A percentile compares a stretch with the other conserved stretches of the same genome.
These are phyloP conservation scores for Drosophila prolongata DNA, from an alignment of 2,888 invertebrate genomes.

Conservation along the genomic window DNA sequence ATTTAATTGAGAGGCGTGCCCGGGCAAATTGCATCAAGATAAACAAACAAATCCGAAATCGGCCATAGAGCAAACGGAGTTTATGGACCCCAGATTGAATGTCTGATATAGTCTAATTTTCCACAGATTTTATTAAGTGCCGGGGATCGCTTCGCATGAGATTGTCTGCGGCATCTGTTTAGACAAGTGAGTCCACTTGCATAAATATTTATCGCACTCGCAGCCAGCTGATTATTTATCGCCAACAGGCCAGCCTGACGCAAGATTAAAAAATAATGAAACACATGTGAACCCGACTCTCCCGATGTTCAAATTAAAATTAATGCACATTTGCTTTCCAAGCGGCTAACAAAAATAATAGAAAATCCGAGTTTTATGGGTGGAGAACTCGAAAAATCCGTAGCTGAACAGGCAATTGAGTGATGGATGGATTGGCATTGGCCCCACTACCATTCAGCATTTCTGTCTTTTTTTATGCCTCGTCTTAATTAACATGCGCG, in stretches of 20 bases:
- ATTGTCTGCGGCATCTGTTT: slow-evolving; percentile 41
- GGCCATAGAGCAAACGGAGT: slow-evolving; percentile 7
- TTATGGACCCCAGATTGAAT: slow-evolving; percentile 8
- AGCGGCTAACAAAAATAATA: slow-evolving; percentile 19
- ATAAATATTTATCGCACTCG: slow-evolving; percentile 67
- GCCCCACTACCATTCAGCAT: slow-evolving; percentile 39
- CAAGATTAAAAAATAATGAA: slow-evolving; percentile 40
- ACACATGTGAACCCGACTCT: slow-evolving; percentile 64
- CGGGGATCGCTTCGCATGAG: slow-evolving; percentile 10
- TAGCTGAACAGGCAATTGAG: slow-evolving; percentile 65
- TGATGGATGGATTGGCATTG: slow-evolving; percentile 66
- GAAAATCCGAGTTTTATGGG: slow-evolving; percentile 42
- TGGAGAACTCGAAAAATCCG: slow-evolving; percentile 43
- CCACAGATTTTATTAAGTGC: slow-evolving; percentile 24
- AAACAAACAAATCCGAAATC: slow-evolving; percentile 46
- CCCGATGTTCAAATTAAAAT: slow-evolving; percentile 60
- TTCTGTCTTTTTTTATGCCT: slow-evolving; percentile 37
- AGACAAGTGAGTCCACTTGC: slow-evolving; percentile 65
- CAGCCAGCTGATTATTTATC: slow-evolving; percentile 65
- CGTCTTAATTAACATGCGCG: slow-evolving; percentile 70
- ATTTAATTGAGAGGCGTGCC: slow-evolving; percentile 71
- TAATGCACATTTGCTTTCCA: slow-evolving; percentile 68
- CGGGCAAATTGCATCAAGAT: slow-evolving; percentile 53
- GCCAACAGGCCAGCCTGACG: slow-evolving; percentile 15
- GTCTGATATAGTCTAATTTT: not conserved